Conservation (phyloP, 2,888 invertebrate genomes). For the Pammene fasciana region DNA sequence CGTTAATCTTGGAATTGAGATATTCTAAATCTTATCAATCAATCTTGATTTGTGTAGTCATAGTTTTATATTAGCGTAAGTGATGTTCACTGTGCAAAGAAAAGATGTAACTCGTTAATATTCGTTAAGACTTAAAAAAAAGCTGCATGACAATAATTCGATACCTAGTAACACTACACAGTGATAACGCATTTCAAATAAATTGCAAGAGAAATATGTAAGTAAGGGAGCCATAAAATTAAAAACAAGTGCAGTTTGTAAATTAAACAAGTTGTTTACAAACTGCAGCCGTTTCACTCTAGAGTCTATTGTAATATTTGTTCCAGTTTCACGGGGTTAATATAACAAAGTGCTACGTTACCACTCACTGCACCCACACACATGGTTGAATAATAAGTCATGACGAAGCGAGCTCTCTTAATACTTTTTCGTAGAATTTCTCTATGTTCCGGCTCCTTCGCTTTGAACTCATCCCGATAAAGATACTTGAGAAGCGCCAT, state of each 20-base stretch:
- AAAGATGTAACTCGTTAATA: too few species aligned
- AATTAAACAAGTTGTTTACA: not conserved
- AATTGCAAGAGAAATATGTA: too few species aligned
- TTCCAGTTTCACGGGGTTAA: slow-evolving; percentile 2
- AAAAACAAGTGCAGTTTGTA: not conserved
- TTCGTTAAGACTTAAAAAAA: too few species aligned
- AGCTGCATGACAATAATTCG: too few species aligned
- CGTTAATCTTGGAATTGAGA: not conserved
- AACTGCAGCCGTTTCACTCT: not conserved
- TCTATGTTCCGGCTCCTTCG: slow-evolving; percentile 69
- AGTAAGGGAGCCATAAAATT: not conserved
- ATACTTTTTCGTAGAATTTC: slow-evolving; percentile 69
- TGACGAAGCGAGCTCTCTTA: slow-evolving; percentile 69
- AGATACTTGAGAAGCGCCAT: slow-evolving; percentile 67
- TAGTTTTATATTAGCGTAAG: too few species aligned
- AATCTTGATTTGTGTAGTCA: not conserved
- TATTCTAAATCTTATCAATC: not conserved
- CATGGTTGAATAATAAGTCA: slow-evolving; percentile 75
- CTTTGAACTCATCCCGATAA: slow-evolving; percentile 70
- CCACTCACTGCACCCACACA: slow-evolving; percentile 78
- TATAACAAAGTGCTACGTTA: slow-evolving; percentile 46
- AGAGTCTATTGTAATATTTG: slow-evolving; percentile 2
- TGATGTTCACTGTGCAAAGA: too few species aligned
- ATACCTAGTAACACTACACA: too few species aligned
- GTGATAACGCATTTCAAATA: too few species aligned